Percentiles rank a stretch among this genome's conserved stretches.
Conservation (phyloP, 2,113 vertebrate species). For the Ornithorhynchus anatinus region DNA sequence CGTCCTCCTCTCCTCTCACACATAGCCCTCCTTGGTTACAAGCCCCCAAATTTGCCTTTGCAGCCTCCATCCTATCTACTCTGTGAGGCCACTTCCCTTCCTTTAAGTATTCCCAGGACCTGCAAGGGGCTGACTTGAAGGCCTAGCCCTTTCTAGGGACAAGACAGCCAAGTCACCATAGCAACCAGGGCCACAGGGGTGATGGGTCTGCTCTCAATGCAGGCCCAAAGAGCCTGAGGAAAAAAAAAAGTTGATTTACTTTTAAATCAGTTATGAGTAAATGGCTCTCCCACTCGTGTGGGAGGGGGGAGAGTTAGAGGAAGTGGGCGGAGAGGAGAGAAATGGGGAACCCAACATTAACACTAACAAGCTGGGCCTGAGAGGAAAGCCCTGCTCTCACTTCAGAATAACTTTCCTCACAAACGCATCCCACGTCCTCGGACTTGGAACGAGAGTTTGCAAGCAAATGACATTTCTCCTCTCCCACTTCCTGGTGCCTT, state of each 20-base stretch:
- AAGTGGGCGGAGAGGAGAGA: background rate
- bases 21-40: constrained; percentile 33
- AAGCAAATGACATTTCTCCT: too few relatives aligned
- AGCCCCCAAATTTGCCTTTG: constrained; percentile 43
- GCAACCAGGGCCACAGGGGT: constrained; percentile 35
- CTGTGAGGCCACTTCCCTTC: constrained; percentile 23
- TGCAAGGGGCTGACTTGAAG: background rate
- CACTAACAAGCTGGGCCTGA: too few relatives aligned
- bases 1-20: constrained; percentile 25
- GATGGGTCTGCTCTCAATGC: too few relatives aligned
- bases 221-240: too few relatives aligned
- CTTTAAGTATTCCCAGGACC: constrained; percentile 13
- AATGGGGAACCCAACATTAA: background rate
- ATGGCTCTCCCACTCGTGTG: too few relatives aligned
- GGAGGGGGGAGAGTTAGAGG: background rate
- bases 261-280: too few relatives aligned
- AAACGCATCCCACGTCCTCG: too few relatives aligned
- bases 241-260: too few relatives aligned
- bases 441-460: too few relatives aligned
- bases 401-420: too few relatives aligned
- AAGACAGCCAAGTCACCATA: constrained; percentile 47
- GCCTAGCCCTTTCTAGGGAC: constrained; percentile 29
- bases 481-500: too few relatives aligned
- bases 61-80: constrained; percentile 14
- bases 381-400: too few relatives aligned